Conservation (phyloP, 2,888 invertebrate species). For the Bugulina stolonifera region DNA sequence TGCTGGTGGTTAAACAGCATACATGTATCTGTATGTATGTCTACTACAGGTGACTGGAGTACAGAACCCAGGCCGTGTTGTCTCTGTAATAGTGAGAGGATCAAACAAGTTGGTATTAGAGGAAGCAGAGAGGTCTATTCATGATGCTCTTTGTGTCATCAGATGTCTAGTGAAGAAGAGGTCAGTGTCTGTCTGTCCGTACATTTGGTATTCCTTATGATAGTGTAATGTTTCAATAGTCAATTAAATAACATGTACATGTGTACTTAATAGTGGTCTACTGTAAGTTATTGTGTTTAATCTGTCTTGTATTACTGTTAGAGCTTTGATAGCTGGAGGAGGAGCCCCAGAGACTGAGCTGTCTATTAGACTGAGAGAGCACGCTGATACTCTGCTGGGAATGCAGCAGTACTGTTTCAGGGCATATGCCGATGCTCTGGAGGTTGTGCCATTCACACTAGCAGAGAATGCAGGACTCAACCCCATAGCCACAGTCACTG, state of each 20-base stretch:
- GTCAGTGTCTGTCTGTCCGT: too few relatives aligned
- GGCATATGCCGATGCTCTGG: conserved; percentile 90
- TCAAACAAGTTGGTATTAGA: conserved; percentile 82
- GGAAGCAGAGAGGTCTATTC: conserved; percentile 82
- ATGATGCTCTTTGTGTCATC: conserved; percentile 86
- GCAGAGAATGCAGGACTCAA: conserved; percentile 89
- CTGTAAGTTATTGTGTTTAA: too few relatives aligned
- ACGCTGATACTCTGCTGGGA: conserved; percentile 77
- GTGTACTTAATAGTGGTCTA: too few relatives aligned
- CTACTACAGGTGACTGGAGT: conserved; percentile 83
- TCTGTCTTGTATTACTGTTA: too few relatives aligned
- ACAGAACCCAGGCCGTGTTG: conserved; percentile 78
- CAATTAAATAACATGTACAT: too few relatives aligned
- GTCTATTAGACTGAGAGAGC: conserved; percentile 72
- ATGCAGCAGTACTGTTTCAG: conserved; percentile 91
- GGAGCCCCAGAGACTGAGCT: conserved; percentile 96
- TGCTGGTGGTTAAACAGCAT: too few relatives aligned
- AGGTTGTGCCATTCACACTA: conserved; percentile 83
- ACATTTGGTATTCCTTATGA: too few relatives aligned
- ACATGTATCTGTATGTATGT: too few relatives aligned
- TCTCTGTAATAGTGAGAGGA: conserved; percentile 83
- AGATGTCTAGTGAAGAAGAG: conserved; percentile 90
- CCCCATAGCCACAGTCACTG: conserved; percentile 91
- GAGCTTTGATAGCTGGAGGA: conserved; percentile 86
- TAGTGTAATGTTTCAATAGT: too few relatives aligned